These are phyloP conservation scores for Myrmophylax atrothorax DNA, from an alignment of 2,113 vertebrate genomes.

Conservation along the genomic window DNA sequence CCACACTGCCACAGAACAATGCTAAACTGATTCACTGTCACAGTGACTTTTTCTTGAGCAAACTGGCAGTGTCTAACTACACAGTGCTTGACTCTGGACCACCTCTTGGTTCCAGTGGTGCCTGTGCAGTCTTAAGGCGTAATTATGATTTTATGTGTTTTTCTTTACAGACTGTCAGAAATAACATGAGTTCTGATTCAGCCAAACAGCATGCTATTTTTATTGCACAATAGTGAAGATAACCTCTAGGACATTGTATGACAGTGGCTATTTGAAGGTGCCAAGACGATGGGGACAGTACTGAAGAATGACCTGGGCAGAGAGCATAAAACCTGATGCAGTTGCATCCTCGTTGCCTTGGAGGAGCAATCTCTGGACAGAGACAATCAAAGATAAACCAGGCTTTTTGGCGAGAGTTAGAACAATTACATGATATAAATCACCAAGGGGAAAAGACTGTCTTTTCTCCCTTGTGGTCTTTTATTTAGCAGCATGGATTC, in stretches of 20 bases:
- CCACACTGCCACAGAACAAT: neutral
- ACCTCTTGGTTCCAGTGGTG: neutral
- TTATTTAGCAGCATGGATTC: conserved; percentile 7
- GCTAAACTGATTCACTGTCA: neutral
- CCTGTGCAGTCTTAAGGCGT: neutral
- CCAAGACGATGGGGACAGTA: neutral
- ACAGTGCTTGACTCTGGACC: neutral
- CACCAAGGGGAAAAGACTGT: neutral
- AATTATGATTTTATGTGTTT: neutral
- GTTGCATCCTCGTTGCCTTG: neutral
- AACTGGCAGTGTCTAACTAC: neutral
- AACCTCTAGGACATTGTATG: neutral
- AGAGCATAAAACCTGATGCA: neutral
- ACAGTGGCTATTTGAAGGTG: neutral
- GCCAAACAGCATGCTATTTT: neutral
- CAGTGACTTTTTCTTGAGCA: neutral
- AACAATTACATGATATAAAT: conserved; percentile 9
- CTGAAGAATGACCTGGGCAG: neutral
- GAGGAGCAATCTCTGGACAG: neutral
- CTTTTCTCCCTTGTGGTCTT: neutral
- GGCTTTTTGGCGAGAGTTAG: neutral
- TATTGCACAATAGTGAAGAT: neutral
- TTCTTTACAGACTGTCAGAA: neutral
- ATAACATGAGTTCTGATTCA: neutral
- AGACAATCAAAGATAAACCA: too few species aligned